These are phyloP conservation scores for Neoitamus cyanurus DNA, from an alignment of 2,888 invertebrate species.

Conservation along the genomic window DNA sequence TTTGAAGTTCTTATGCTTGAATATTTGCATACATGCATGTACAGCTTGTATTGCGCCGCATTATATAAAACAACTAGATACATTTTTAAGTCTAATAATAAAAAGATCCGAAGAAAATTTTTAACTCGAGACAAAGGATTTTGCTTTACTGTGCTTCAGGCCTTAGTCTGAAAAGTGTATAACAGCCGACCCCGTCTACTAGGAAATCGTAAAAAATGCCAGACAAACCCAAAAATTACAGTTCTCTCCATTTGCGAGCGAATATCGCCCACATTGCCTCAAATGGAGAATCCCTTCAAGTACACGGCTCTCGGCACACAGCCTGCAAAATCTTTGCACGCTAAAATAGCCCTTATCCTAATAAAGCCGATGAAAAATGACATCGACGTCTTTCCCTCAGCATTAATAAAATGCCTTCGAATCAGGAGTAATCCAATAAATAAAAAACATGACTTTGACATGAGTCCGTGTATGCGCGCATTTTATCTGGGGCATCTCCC, in stretches of 20 bases:
- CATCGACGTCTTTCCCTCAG: constrained; percentile 49
- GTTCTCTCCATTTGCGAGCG: background rate
- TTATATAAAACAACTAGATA: no score
- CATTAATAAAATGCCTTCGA: constrained; percentile 50
- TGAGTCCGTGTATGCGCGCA: constrained; percentile 36
- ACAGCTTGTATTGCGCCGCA: no score
- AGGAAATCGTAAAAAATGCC: background rate
- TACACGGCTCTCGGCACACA: background rate
- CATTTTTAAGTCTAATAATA: no score
- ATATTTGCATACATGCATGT: no score
- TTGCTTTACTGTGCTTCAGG: no score
- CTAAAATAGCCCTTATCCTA: background rate
- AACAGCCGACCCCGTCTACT: no score
- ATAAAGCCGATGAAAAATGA: constrained; percentile 48
- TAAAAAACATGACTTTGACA: constrained; percentile 46
- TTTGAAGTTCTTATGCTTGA: no score
- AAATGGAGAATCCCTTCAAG: background rate
- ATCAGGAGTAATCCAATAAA: constrained; percentile 51
- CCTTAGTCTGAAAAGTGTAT: no score
- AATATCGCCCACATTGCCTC: background rate
- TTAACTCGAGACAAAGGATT: no score
- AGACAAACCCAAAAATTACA: background rate
- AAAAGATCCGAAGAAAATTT: no score
- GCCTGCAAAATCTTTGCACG: background rate
- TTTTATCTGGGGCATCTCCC: constrained; percentile 10